These are phyloP conservation scores for Ondatra zibethicus DNA, from an alignment of 2,113 vertebrate genomes.

Conservation along the genomic window DNA sequence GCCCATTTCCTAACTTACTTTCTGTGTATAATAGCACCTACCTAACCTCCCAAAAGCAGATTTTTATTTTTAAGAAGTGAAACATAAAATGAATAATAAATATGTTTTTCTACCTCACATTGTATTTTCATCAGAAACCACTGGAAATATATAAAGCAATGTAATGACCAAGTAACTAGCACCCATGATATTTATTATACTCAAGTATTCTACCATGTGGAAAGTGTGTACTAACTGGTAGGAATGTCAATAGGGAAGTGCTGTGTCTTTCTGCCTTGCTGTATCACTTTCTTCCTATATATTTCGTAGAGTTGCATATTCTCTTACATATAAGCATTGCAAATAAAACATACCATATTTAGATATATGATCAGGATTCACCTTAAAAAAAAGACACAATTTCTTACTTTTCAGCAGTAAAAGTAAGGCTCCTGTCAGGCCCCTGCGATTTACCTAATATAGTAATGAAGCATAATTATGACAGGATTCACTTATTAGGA, in stretches of 20 bases:
- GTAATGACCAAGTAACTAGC: conserved; percentile 52
- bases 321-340: conserved; percentile 32
- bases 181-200: conserved; percentile 37
- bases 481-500: not conserved
- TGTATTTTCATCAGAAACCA: conserved; percentile 55
- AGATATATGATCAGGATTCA: not conserved
- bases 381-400: conserved; percentile 3
- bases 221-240: conserved; percentile 29
- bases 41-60: not conserved
- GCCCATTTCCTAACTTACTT: not conserved
- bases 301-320: conserved; percentile 42
- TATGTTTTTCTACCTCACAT: not conserved
- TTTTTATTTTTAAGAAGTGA: conserved; percentile 49
- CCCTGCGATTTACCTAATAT: not conserved
- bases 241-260: conserved; percentile 1
- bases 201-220: conserved; percentile 20
- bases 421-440: too few relatives aligned
- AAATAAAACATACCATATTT: conserved; percentile 28
- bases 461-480: not conserved
- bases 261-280: conserved; percentile 42
- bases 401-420: not conserved
- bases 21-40: not conserved
- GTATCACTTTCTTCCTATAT: not conserved
- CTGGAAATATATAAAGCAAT: conserved; percentile 18
- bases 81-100: conserved; percentile 51